Conservation (phyloP, 2,797 vertebrate species). For the Poeciliopsis presidionis region DNA sequence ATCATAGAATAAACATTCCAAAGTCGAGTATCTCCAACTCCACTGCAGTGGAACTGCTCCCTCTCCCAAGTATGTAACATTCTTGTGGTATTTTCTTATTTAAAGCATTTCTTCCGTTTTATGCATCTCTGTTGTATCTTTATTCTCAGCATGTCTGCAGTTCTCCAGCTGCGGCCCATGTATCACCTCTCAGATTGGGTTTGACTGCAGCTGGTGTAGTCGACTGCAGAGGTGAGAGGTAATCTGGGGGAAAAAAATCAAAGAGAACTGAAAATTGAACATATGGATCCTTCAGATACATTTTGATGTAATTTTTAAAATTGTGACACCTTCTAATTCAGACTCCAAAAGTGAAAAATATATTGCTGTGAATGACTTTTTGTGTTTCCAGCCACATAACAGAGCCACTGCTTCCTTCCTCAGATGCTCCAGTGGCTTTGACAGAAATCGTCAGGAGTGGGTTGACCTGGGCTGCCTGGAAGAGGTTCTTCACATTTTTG, state of each 20-base stretch:
- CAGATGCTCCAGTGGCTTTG: conserved; percentile 98
- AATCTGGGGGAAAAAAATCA: conserved; percentile 33
- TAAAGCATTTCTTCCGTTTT: neutral
- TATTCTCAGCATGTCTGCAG: conserved; percentile 89
- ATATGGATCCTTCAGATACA: neutral
- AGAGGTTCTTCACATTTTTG: conserved; percentile 80
- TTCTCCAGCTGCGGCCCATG: conserved; percentile 91
- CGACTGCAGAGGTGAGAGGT: conserved; percentile 96
- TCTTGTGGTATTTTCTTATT: conserved; percentile 1
- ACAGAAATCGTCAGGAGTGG: conserved; percentile 95
- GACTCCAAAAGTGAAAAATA: neutral
- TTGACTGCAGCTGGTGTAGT: conserved; percentile 97
- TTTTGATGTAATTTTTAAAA: neutral
- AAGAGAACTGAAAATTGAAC: neutral
- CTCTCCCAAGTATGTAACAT: conserved; percentile 89
- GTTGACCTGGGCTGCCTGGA: conserved; percentile 93
- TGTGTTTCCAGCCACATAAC: neutral
- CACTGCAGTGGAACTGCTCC: conserved; percentile 90
- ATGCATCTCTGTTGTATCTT: conserved; percentile 20
- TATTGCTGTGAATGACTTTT: neutral
- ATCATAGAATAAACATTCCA: conserved; percentile 91
- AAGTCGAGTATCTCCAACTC: conserved; percentile 90
- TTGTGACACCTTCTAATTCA: neutral
- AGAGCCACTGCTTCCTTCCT: conserved; percentile 9
- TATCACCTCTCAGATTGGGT: conserved; percentile 91